Percentiles rank a stretch among this genome's conserved stretches.
phyloP scores from a whole-genome alignment of 30 jellyfish, hydroid and myxozoan genomes.

The Pelagia noctiluca region DNA sequence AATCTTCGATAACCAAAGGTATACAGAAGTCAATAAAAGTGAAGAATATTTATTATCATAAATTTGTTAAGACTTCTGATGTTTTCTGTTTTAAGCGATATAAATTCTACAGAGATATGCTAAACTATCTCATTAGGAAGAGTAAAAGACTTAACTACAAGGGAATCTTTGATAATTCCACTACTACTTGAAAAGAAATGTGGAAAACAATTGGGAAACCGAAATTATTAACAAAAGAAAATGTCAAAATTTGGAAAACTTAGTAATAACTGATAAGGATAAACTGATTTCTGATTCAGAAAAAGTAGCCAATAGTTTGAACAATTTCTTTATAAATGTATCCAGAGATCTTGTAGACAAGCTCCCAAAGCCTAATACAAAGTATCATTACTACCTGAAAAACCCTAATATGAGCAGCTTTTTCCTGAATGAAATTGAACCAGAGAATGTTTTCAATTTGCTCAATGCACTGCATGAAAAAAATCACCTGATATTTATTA shows the following conservation, averaged over 20 bases:
- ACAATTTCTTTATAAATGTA: not conserved
- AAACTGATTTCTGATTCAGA: not conserved
- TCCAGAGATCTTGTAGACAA: not conserved
- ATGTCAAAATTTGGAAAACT: not conserved
- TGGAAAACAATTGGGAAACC: constrained; percentile 1
- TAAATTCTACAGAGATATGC: no score
- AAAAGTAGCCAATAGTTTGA: not conserved
- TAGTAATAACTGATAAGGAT: not conserved
- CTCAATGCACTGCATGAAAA: not conserved
- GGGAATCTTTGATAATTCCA: not conserved
- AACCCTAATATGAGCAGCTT: not conserved
- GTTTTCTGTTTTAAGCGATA: not conserved
- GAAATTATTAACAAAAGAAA: not conserved
- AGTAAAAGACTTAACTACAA: not conserved
- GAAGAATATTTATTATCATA: not conserved
- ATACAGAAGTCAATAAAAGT: not conserved
- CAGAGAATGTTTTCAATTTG: not conserved
- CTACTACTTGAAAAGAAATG: not conserved
- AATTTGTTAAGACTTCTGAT: not conserved
- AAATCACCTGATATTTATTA: not conserved
- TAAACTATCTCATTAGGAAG: not conserved
- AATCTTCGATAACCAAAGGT: not conserved
- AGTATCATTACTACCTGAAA: not conserved
- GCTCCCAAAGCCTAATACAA: not conserved
- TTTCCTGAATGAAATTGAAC: not conserved